These are phyloP conservation scores for Ctenopoma multispine DNA, from an alignment of 2,797 vertebrate species.

Conservation along the genomic window DNA sequence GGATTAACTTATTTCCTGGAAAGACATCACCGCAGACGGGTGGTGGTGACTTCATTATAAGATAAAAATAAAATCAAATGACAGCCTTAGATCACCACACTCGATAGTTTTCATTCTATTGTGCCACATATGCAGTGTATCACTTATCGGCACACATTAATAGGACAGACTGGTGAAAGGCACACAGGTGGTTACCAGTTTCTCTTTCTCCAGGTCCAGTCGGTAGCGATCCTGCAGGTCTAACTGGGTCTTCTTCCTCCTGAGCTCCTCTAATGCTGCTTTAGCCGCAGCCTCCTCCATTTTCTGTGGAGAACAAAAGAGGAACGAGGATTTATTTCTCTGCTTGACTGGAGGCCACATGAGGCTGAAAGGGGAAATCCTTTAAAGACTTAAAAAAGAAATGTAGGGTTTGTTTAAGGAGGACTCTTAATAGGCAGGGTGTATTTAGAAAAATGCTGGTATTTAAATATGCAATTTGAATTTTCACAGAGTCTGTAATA, in stretches of 20 bases:
- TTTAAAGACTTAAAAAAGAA: background rate
- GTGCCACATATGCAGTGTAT: background rate
- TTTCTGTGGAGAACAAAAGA: conserved; percentile 83
- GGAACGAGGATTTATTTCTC: conserved; percentile 16
- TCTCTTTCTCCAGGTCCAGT: conserved; percentile 93
- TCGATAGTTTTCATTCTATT: background rate
- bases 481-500: background rate
- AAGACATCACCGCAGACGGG: background rate
- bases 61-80: background rate
- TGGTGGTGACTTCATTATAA: conserved; percentile 6
- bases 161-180: background rate
- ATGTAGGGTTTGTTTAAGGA: background rate
- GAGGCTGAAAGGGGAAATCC: background rate
- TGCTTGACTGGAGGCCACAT: background rate
- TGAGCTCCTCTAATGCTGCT: conserved; percentile 88
- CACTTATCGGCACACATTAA: background rate
- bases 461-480: background rate
- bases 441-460: background rate
- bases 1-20: conserved; percentile 47
- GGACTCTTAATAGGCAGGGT: background rate
- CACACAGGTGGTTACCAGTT: conserved; percentile 82
- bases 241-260: conserved; percentile 87
- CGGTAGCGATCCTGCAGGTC: conserved; percentile 92
- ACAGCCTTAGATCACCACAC: background rate
- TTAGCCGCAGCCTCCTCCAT: conserved; percentile 89